These are phyloP conservation scores for Cyanoramphus novaezelandiae DNA, from an alignment of 2,113 vertebrate genomes.

Conservation along the genomic window DNA sequence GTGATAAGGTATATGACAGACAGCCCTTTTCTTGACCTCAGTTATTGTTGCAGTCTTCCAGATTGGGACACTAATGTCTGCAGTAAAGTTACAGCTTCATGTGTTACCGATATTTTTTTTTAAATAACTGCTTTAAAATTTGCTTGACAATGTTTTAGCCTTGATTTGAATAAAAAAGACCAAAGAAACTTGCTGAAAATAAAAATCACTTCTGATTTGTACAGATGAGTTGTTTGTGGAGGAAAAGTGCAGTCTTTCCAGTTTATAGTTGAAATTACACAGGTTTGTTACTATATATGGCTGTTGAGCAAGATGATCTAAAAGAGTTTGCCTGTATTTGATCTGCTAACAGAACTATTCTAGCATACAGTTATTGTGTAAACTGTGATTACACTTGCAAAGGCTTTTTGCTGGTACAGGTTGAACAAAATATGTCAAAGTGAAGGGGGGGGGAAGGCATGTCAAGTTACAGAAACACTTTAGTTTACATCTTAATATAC, in stretches of 20 bases:
- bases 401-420: not conserved
- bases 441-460: not conserved
- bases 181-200: not conserved
- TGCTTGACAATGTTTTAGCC: not conserved
- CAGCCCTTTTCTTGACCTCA: not conserved
- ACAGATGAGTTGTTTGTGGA: not conserved
- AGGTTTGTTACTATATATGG: not conserved
- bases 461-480: not conserved
- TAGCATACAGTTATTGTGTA: not conserved
- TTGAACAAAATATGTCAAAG: not conserved
- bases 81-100: not conserved
- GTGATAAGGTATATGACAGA: not conserved
- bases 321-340: not conserved
- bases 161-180: not conserved
- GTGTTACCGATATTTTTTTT: not conserved
- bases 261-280: not conserved
- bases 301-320: not conserved
- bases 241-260: not conserved
- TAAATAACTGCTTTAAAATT: not conserved
- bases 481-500: accelerated
- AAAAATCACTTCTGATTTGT: not conserved
- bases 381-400: not conserved
- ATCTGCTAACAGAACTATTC: not conserved
- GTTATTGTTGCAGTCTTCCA: not conserved
- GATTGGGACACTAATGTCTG: not conserved